phyloP scores from a whole-genome alignment of 2,797 vertebrate genomes.

The Characodon lateralis region DNA sequence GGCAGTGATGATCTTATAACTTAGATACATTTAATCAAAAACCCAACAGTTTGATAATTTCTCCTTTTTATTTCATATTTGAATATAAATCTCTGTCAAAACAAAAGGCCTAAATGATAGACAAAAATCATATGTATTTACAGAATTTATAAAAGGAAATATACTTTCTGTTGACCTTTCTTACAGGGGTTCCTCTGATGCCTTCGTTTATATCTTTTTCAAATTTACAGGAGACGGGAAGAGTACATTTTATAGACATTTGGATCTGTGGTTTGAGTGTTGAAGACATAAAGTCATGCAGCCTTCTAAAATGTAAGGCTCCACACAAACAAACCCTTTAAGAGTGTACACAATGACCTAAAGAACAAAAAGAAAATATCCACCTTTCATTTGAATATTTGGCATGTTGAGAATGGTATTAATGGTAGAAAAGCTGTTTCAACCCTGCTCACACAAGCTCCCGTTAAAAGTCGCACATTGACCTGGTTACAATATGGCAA shows the following conservation, averaged over 20 bases:
- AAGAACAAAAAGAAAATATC: conserved; percentile 17
- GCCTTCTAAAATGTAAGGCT: conserved; percentile 38
- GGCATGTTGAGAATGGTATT: conserved; percentile 48
- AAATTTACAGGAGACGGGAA: conserved; percentile 40
- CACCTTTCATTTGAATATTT: conserved; percentile 42
- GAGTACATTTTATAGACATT: conserved; percentile 40
- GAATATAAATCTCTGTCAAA: conserved; percentile 86
- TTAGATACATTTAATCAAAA: neutral
- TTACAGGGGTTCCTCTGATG: conserved; percentile 53
- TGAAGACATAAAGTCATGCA: conserved; percentile 51
- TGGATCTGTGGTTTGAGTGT: conserved; percentile 46
- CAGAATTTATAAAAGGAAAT: conserved; percentile 78
- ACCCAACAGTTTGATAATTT: conserved; percentile 61
- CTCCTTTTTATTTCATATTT: conserved; percentile 80
- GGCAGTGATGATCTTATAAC: too few relatives aligned
- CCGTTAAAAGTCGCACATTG: conserved; percentile 60
- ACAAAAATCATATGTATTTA: conserved; percentile 82
- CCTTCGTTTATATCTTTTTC: conserved; percentile 28
- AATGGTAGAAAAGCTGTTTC: conserved; percentile 34
- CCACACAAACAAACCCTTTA: conserved; percentile 28
- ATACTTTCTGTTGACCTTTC: conserved; percentile 58
- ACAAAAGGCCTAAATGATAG: conserved; percentile 81
- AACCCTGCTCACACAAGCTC: conserved; percentile 64
- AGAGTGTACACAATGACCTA: conserved; percentile 30
- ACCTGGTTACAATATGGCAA: conserved; percentile 59